Evolutionary conservation across 2,113 vertebrate genomes (phyloP).

Genomic region (Aythya baeri): DNA sequence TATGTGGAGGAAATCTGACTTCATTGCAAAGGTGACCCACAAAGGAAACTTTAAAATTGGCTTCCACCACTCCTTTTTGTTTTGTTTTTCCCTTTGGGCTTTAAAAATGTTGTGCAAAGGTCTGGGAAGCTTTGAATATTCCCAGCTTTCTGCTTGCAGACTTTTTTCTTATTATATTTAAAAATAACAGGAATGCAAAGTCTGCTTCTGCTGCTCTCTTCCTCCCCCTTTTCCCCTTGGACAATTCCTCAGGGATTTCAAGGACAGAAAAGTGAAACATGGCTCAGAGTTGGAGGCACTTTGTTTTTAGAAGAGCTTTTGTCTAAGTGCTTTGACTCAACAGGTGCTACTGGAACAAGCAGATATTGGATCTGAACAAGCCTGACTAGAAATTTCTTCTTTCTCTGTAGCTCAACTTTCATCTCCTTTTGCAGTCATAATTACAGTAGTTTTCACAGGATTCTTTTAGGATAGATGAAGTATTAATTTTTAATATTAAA

Average conservation of each 20-base stretch:
- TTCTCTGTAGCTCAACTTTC: not conserved
- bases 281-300: not conserved
- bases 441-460: not conserved
- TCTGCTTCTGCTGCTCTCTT: not conserved
- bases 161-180: slow-evolving; percentile 20
- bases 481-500: not conserved
- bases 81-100: slow-evolving; percentile 35
- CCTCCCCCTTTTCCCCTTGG: not conserved
- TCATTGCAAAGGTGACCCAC: not conserved
- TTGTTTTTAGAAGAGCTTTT: not conserved
- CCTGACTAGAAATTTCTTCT: not conserved
- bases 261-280: slow-evolving; percentile 6
- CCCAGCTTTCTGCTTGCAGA: not conserved
- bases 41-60: slow-evolving; percentile 35
- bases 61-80: not conserved
- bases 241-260: slow-evolving; percentile 4
- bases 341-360: slow-evolving; percentile 13
- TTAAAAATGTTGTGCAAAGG: slow-evolving; percentile 20
- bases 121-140: slow-evolving; percentile 24
- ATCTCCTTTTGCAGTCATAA: not conserved
- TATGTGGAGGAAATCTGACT: slow-evolving; percentile 24
- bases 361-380: not conserved
- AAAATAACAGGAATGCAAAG: slow-evolving; percentile 44
- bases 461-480: not conserved
- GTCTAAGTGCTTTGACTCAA: not conserved